These are phyloP conservation scores for Hemicentrotus pulcherrimus DNA, from an alignment of 35 echinoderm and acorn worm genomes.

Conservation along the genomic window DNA sequence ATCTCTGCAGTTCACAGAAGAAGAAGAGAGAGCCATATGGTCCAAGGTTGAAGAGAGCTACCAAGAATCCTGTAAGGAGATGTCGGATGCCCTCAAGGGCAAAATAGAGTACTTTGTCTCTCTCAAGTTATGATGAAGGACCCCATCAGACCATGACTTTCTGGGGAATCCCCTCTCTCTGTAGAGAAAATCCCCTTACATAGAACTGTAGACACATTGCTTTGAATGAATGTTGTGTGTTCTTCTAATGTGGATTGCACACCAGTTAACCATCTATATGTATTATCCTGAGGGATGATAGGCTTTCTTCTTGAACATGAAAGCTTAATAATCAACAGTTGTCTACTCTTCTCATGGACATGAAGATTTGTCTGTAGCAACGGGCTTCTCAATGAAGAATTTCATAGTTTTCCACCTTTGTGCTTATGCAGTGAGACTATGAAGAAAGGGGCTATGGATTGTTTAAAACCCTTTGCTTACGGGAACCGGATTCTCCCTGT, in stretches of 20 bases:
- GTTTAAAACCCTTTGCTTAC: too few species aligned
- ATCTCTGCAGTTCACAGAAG: slow-evolving; percentile 31
- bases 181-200: not conserved
- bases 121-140: slow-evolving; percentile 75
- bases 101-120: slow-evolving; percentile 72
- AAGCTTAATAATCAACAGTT: too few species aligned
- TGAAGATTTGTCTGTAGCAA: too few species aligned
- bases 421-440: too few species aligned
- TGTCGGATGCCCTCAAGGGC: slow-evolving; percentile 73
- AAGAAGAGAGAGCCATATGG: slow-evolving; percentile 66
- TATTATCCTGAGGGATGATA: not conserved
- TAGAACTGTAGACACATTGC: not conserved
- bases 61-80: slow-evolving; percentile 79
- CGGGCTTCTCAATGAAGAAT: too few species aligned
- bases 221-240: not conserved
- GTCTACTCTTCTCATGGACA: too few species aligned
- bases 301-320: too few species aligned
- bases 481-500: too few species aligned
- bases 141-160: not conserved
- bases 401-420: too few species aligned
- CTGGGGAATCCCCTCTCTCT: not conserved
- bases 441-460: too few species aligned
- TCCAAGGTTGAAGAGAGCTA: slow-evolving; percentile 80
- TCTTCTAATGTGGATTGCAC: too few species aligned
- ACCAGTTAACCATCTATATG: too few species aligned